Base-by-base conservation (phyloP, 2,113 vertebrate genomes). In the Hydrochoerus hydrochaeris region DNA sequence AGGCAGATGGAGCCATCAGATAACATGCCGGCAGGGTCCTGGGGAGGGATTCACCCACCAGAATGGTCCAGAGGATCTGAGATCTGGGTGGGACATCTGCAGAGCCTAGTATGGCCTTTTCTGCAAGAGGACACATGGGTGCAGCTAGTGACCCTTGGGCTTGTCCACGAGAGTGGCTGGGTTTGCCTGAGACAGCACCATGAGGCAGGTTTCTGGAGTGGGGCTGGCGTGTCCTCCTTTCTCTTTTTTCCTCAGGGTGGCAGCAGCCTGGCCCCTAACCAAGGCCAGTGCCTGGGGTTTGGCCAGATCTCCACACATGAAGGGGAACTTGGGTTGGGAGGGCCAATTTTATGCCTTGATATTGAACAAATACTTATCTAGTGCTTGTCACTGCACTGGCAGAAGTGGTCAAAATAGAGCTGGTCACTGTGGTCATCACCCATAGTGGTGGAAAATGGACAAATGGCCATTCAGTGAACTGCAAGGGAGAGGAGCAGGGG, bases 381-480 rank as follows among this genome's bases (percentile, higher is more conserved):
- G 32, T 41, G 14, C 0, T 6, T 26, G 24, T 17, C n/a, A 22
- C 14, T 20, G 24, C 28, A 30, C 20, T 77, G 1, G 28, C 13
- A n/a, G 35, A 19, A 30, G 46, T 67, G 46, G 5, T 20, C 4
- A 5, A 57, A 57, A 41, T 12, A 11, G 41, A 46, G 44, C 0
- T 0, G 1, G 49, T 75, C 32, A 35, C 13, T 26, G 0, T 0
- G 11, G 44, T 83, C 22, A 11, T 12, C 1, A 20, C 32, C 20
- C 7, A 1, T 1, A 28, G 10, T 1, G 28, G 54, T 28, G 9
- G 35, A 41, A 38, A 54, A 4, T 7, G 8, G n/a, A 26, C 62
- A 60, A 19, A 28, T 32, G 22, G 10, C 8, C 30, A 28, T 16
- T 0, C 2, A 2, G 3, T 52, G 58, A 65, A 16, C 1, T 0